phyloP scores from a whole-genome alignment of 2,888 invertebrate genomes.

The Drosophila gaucha region DNA sequence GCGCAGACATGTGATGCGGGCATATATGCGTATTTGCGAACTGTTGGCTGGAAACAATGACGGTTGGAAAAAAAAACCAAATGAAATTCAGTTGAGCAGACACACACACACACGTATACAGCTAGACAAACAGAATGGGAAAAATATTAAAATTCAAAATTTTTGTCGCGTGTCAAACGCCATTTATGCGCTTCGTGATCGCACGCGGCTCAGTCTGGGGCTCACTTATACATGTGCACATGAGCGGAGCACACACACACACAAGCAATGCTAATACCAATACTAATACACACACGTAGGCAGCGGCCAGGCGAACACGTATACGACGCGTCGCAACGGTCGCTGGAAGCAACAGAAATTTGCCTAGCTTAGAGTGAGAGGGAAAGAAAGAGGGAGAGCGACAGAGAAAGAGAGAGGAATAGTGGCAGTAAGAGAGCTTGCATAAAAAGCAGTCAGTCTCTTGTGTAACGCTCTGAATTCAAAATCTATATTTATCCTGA shows the following conservation, averaged over 20 bases:
- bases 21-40: conserved; percentile 15
- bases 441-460: neutral
- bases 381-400: neutral
- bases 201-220: conserved; percentile 51
- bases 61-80: conserved; percentile 49
- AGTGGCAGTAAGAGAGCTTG: neutral
- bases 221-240: conserved; percentile 23
- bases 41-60: conserved; percentile 54
- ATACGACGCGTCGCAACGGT: conserved; percentile 12
- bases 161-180: conserved; percentile 79
- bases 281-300: conserved; percentile 48
- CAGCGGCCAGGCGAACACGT: conserved; percentile 27
- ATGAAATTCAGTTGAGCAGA: conserved; percentile 72
- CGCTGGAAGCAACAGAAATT: conserved; percentile 12
- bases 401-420: neutral
- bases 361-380: neutral
- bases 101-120: conserved; percentile 3
- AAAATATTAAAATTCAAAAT: conserved; percentile 77
- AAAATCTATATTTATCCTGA: neutral
- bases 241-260: conserved; percentile 4
- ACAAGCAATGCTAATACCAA: conserved; percentile 23
- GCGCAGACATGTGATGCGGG: no score
- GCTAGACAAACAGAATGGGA: conserved; percentile 34
- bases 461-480: conserved; percentile 1
- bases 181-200: conserved; percentile 79